Conservation (phyloP, 92 coral and sea anemone genomes). For the Parazoanthus swiftii region DNA sequence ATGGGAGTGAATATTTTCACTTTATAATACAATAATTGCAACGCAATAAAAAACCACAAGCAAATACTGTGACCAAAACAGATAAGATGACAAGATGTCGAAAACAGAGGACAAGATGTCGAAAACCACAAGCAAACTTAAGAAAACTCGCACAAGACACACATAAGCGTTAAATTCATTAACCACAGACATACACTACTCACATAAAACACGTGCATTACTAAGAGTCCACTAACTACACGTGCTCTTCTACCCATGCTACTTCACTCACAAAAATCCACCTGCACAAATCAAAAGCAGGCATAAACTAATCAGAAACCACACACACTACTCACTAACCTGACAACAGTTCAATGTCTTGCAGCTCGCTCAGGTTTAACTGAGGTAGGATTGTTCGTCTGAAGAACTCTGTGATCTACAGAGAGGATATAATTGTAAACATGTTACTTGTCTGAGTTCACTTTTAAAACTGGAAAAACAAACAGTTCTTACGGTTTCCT, state of each 20-base stretch:
- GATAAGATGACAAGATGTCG: too few species aligned
- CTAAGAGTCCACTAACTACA: not conserved
- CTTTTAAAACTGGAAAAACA: not conserved
- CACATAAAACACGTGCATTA: not conserved
- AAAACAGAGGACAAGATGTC: too few species aligned
- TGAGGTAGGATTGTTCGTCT: constrained; percentile 68
- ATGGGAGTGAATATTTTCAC: not conserved
- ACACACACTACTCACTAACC: constrained; percentile 50
- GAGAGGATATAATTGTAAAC: not conserved
- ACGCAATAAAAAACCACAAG: too few species aligned
- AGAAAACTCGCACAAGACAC: too few species aligned
- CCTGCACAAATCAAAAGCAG: too few species aligned
- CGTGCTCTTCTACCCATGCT: too few species aligned
- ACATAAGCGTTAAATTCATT: too few species aligned
- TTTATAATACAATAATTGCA: too few species aligned
- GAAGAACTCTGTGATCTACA: constrained; percentile 79
- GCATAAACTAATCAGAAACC: not conserved
- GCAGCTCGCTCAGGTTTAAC: constrained; percentile 65
- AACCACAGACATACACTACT: not conserved
- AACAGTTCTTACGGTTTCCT: too few species aligned
- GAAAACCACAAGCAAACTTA: too few species aligned
- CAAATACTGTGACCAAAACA: too few species aligned
- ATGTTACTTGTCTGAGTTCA: not conserved
- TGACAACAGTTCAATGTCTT: constrained; percentile 68
- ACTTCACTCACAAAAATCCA: too few species aligned